Evolutionary conservation across 2,113 vertebrate species (phyloP).

Genomic region (Callopanchax toddi): DNA sequence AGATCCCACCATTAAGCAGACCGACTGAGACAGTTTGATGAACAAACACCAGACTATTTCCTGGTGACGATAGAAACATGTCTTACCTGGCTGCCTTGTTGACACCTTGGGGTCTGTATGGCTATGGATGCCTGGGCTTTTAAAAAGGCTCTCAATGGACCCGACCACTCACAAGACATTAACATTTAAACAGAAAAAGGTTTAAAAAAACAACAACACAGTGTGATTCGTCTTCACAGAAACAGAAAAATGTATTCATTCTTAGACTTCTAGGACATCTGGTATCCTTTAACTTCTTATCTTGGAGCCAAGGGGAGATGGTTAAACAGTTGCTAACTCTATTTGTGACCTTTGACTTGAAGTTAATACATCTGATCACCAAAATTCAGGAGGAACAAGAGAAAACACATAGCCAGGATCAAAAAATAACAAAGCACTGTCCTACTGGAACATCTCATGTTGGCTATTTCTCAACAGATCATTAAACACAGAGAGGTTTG

Average conservation of each 20-base stretch:
- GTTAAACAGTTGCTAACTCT: slow-evolving; percentile 46
- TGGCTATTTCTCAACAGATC: too few species aligned
- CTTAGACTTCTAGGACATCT: not conserved
- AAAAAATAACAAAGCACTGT: not conserved
- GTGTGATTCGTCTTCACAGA: not conserved
- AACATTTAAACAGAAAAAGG: not conserved
- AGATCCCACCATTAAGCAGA: too few species aligned
- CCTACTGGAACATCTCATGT: not conserved
- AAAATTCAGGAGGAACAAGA: not conserved
- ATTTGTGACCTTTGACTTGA: slow-evolving; percentile 20
- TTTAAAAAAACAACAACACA: not conserved
- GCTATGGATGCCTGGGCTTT: not conserved
- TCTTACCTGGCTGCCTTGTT: slow-evolving; percentile 7
- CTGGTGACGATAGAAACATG: not conserved
- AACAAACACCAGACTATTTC: not conserved
- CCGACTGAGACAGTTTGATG: not conserved
- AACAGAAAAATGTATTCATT: slow-evolving; percentile 1
- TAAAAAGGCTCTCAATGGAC: not conserved
- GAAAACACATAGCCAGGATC: not conserved
- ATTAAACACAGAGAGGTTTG: too few species aligned
- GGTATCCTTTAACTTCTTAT: slow-evolving; percentile 41
- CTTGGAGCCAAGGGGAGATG: slow-evolving; percentile 1
- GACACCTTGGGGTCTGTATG: not conserved
- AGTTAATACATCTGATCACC: not conserved
- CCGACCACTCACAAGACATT: not conserved